A percentile compares a stretch with the other conserved stretches of the same genome.
Evolutionary conservation across 2,888 invertebrate species (phyloP).

Genomic region (Drosophila fulvimacula): DNA sequence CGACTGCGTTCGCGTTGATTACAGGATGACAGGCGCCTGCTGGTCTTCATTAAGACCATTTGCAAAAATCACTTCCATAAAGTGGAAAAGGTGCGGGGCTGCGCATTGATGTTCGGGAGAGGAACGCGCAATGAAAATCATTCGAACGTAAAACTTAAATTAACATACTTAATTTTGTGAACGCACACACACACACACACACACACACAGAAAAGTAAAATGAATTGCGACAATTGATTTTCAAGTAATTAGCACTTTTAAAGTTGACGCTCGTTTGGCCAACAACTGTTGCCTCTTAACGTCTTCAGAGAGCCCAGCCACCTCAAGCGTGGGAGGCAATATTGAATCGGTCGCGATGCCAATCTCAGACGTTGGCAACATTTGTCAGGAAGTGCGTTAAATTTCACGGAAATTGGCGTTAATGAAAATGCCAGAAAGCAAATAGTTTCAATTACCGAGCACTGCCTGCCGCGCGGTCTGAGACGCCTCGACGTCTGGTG

Average conservation of each 20-base stretch:
- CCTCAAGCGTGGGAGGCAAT: not conserved
- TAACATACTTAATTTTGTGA: conserved; percentile 76
- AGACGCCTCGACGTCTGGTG: conserved; percentile 26
- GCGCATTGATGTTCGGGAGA: not conserved
- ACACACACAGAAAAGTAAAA: conserved; percentile 30
- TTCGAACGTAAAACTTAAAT: conserved; percentile 76
- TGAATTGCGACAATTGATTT: conserved; percentile 80
- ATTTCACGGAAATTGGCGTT: conserved; percentile 72
- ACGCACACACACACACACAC: conserved; percentile 11
- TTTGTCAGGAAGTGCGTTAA: conserved; percentile 73
- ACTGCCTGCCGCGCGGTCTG: conserved; percentile 3
- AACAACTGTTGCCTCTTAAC: conserved; percentile 34
- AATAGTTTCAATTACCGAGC: conserved; percentile 76
- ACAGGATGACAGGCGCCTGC: conserved; percentile 22
- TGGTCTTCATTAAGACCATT: conserved; percentile 69
- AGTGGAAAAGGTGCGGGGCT: not conserved
- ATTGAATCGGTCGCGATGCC: conserved; percentile 20
- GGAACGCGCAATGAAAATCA: conserved; percentile 62
- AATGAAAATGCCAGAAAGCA: conserved; percentile 70
- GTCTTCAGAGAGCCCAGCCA: not conserved
- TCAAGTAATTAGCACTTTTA: conserved; percentile 70
- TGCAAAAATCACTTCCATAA: conserved; percentile 46
- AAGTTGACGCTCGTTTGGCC: conserved; percentile 36
- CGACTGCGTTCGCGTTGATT: conserved; percentile 55
- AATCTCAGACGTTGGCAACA: conserved; percentile 59